Evolutionary conservation across 2,797 vertebrate genomes (phyloP).

Genomic region (Phoeniculus purpureus): DNA sequence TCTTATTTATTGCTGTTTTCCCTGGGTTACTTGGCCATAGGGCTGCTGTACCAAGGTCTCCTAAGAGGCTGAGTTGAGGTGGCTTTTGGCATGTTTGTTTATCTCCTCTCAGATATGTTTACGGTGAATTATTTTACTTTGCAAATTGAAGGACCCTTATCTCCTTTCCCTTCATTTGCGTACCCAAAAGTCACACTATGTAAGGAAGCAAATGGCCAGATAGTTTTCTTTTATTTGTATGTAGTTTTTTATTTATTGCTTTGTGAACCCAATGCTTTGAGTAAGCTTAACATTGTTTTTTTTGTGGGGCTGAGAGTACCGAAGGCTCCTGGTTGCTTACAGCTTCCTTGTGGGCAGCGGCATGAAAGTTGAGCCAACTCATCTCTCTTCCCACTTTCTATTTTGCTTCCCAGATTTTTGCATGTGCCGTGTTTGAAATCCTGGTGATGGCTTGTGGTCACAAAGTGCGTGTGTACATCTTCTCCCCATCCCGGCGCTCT

Average conservation of each 20-base stretch:
- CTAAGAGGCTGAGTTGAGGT: neutral
- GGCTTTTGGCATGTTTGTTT: neutral
- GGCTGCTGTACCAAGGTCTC: neutral
- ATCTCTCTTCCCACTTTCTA: conserved; percentile 2
- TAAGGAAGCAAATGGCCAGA: neutral
- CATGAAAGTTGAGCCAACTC: neutral
- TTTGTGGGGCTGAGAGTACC: neutral
- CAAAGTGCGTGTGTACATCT: conserved; percentile 4
- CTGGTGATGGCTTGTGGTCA: conserved; percentile 57
- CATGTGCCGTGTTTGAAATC: neutral
- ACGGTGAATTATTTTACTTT: conserved; percentile 9
- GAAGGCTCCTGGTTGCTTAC: neutral
- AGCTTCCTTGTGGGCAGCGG: neutral
- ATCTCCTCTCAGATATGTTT: neutral
- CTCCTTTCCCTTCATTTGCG: neutral
- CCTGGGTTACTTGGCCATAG: neutral
- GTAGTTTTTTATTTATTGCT: neutral
- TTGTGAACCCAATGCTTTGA: neutral
- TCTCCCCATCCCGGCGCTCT: conserved; percentile 9
- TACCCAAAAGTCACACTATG: conserved; percentile 29
- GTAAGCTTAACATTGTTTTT: conserved; percentile 1
- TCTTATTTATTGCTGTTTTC: neutral
- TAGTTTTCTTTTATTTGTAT: neutral
- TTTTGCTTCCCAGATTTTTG: conserved; percentile 34
- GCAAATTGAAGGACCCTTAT: neutral